Percentiles rank a stretch among this genome's conserved stretches.
phyloP scores from a whole-genome alignment of 2,113 vertebrate genomes.

The Sapajus apella region DNA sequence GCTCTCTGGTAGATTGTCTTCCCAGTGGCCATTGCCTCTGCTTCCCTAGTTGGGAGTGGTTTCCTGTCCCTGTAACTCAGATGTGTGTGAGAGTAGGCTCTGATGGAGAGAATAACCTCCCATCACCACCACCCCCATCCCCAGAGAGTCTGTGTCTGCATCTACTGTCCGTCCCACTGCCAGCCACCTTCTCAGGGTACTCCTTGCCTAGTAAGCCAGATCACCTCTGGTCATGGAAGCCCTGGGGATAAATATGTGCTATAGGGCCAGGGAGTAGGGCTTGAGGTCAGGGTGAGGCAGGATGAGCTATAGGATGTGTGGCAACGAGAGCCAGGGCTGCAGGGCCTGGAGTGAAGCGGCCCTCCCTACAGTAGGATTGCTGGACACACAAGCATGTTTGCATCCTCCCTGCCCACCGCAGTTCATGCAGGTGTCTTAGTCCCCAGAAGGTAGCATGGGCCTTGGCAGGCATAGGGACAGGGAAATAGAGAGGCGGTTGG shows the following conservation, averaged over 20 bases:
- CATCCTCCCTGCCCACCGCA: background rate
- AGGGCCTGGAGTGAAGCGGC: background rate
- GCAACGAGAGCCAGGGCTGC: background rate
- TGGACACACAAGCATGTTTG: background rate
- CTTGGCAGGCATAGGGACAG: background rate
- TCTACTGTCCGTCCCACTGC: background rate
- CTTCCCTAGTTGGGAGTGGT: background rate
- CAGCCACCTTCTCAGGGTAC: background rate
- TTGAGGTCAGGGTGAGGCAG: background rate
- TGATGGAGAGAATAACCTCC: background rate
- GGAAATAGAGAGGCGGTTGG: background rate
- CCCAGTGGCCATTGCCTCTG: background rate
- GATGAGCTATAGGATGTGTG: background rate
- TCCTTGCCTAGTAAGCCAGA: background rate
- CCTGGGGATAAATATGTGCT: background rate
- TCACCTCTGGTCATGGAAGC: background rate
- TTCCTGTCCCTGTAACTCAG: background rate
- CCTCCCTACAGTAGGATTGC: background rate
- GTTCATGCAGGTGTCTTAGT: background rate
- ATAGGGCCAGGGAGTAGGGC: background rate
- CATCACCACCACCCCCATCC: background rate
- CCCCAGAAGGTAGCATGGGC: background rate
- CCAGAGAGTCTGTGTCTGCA: background rate
- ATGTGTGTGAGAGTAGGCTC: background rate
- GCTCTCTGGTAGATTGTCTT: background rate